phyloP scores from a whole-genome alignment of 2,797 vertebrate species.

The Falco concolor region DNA sequence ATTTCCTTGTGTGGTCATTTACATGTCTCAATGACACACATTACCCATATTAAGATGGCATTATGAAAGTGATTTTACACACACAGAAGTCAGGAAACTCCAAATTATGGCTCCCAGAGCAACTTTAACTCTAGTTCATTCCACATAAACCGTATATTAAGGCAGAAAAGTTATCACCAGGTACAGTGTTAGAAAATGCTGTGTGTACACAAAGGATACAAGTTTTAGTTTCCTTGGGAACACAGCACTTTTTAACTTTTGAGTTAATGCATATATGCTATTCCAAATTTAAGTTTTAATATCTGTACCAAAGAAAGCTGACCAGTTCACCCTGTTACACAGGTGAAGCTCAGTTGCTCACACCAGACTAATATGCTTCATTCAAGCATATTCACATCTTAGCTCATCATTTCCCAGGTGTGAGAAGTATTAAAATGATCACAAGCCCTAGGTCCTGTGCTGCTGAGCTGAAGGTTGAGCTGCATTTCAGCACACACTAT shows the following conservation, averaged over 20 bases:
- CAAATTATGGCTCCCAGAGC: constrained; percentile 54
- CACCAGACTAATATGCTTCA: not conserved
- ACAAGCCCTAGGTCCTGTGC: not conserved
- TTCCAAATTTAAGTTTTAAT: not conserved
- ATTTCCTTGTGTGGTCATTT: constrained; percentile 53
- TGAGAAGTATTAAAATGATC: not conserved
- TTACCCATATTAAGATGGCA: constrained; percentile 22
- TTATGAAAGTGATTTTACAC: constrained; percentile 40
- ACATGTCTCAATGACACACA: constrained; percentile 28
- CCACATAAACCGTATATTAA: constrained; percentile 31
- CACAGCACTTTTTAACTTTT: not conserved
- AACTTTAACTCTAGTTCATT: constrained; percentile 46
- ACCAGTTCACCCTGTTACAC: not conserved
- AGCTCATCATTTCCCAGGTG: not conserved
- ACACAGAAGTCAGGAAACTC: constrained; percentile 19
- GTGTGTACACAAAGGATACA: not conserved
- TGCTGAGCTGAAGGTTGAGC: not conserved
- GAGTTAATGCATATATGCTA: not conserved
- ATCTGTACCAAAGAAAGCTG: not conserved
- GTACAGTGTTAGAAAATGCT: not conserved
- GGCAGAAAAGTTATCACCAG: constrained; percentile 18
- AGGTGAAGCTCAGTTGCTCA: not conserved
- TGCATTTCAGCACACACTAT: not conserved
- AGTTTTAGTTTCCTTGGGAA: constrained; percentile 30
- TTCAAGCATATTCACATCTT: not conserved